Evolutionary conservation across 1,140 invertebrate genomes (phyloP).

Genomic region (Panagrolaimus sp.): DNA sequence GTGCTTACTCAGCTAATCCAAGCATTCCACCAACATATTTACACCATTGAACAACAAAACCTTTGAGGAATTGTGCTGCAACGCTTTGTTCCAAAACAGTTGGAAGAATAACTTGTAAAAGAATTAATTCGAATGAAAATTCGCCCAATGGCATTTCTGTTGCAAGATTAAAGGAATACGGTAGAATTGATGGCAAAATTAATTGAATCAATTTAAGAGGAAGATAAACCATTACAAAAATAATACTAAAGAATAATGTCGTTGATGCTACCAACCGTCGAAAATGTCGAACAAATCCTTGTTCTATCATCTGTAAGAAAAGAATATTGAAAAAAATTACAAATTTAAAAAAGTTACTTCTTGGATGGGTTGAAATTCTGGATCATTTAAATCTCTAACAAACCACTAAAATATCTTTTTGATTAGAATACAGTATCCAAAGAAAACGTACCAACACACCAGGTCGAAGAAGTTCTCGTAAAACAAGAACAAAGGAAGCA

Average conservation of each 20-base stretch:
- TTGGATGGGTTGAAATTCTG: conserved; percentile 87
- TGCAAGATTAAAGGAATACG: conserved; percentile 76
- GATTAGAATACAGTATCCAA: too few relatives aligned
- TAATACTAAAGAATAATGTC: conserved; percentile 81
- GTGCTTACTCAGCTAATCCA: conserved; percentile 17
- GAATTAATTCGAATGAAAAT: conserved; percentile 81
- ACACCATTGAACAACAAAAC: conserved; percentile 81
- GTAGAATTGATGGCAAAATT: conserved; percentile 78
- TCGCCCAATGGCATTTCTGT: conserved; percentile 75
- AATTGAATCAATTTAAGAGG: conserved; percentile 81
- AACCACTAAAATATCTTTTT: too few relatives aligned
- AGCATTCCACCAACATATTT: conserved; percentile 65
- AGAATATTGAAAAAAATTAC: conserved; percentile 21
- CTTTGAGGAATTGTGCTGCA: conserved; percentile 83
- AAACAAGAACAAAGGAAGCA: conserved; percentile 86
- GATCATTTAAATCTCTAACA: conserved; percentile 87
- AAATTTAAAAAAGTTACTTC: conserved; percentile 39
- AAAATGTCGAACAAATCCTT: conserved; percentile 83
- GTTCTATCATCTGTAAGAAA: conserved; percentile 83
- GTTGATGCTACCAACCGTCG: conserved; percentile 82
- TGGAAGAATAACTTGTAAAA: conserved; percentile 87
- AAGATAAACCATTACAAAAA: conserved; percentile 89
- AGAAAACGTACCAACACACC: too few relatives aligned
- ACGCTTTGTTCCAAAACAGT: conserved; percentile 91
- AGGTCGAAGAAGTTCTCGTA: conserved; percentile 76